phyloP scores from a whole-genome alignment of 2,888 invertebrate species.

The Drepana falcataria region DNA sequence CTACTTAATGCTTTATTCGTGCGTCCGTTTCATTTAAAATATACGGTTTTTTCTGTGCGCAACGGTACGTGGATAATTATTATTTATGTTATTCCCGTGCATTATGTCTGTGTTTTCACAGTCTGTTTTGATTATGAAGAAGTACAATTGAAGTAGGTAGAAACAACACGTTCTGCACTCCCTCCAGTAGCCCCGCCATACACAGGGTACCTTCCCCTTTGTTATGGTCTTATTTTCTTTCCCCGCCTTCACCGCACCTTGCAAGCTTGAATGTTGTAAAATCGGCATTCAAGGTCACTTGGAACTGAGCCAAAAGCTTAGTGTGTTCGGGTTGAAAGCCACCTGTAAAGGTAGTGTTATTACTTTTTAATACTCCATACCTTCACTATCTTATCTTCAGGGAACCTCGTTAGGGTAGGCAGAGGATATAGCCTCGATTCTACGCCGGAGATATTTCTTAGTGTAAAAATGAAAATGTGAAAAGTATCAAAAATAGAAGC shows the following conservation, averaged over 20 bases:
- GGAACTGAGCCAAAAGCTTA: conserved; percentile 24
- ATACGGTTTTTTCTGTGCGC: conserved; percentile 21
- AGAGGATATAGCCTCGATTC: no score
- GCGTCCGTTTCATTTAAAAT: conserved; percentile 31
- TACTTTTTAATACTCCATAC: conserved; percentile 7
- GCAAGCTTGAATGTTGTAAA: conserved; percentile 29
- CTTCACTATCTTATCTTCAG: no score
- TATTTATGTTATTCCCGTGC: conserved; percentile 39
- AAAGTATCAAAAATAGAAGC: no score
- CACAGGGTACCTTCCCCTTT: conserved; percentile 40
- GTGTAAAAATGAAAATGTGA: no score
- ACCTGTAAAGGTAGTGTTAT: conserved; percentile 16
- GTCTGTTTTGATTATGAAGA: conserved; percentile 27
- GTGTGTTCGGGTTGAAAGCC: conserved; percentile 24
- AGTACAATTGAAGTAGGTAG: conserved; percentile 27
- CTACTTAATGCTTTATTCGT: conserved; percentile 53
- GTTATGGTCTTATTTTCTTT: conserved; percentile 41
- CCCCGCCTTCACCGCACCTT: conserved; percentile 29
- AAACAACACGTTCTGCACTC: conserved; percentile 39
- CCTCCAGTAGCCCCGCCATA: conserved; percentile 36
- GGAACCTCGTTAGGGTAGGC: no score
- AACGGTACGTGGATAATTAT: conserved; percentile 33
- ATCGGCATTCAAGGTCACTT: conserved; percentile 22
- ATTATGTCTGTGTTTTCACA: conserved; percentile 24
- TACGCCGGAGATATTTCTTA: no score